Evolutionary conservation across 2,797 vertebrate species (phyloP).

Genomic region (Smutsia gigantea): DNA sequence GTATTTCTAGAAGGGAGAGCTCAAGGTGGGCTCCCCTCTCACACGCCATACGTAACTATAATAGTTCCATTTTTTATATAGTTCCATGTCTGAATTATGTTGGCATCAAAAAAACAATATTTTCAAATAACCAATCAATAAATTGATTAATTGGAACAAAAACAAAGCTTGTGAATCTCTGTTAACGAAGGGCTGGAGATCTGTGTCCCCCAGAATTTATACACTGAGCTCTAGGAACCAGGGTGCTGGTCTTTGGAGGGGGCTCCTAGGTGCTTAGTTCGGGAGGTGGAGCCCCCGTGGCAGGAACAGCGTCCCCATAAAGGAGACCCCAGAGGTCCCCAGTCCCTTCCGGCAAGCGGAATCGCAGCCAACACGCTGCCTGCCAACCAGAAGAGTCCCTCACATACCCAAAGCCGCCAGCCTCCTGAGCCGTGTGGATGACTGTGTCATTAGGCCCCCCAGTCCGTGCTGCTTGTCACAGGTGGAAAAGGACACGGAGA

Average conservation of each 20-base stretch:
- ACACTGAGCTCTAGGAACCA: not conserved
- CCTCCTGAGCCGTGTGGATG: not conserved
- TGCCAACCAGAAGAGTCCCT: no score
- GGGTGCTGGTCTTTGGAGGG: not conserved
- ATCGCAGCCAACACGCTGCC: accelerated
- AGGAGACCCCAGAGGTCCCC: not conserved
- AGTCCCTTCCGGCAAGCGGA: accelerated
- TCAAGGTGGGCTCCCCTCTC: not conserved
- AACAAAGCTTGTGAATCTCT: not conserved
- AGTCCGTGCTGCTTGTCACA: accelerated
- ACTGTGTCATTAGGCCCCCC: not conserved
- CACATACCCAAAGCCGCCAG: not conserved
- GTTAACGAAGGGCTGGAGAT: not conserved
- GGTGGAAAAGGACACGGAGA: not conserved
- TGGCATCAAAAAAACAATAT: not conserved
- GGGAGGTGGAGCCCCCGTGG: accelerated
- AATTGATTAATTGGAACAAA: not conserved
- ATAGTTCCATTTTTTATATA: not conserved
- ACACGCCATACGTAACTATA: not conserved
- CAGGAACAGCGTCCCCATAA: not conserved
- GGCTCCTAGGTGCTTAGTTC: not conserved
- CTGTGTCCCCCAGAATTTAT: not conserved
- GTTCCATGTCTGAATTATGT: not conserved
- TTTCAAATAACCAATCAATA: not conserved
- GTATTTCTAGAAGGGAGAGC: not conserved